phyloP scores from a whole-genome alignment of 1,140 invertebrate genomes.

The Wasmannia auropunctata region DNA sequence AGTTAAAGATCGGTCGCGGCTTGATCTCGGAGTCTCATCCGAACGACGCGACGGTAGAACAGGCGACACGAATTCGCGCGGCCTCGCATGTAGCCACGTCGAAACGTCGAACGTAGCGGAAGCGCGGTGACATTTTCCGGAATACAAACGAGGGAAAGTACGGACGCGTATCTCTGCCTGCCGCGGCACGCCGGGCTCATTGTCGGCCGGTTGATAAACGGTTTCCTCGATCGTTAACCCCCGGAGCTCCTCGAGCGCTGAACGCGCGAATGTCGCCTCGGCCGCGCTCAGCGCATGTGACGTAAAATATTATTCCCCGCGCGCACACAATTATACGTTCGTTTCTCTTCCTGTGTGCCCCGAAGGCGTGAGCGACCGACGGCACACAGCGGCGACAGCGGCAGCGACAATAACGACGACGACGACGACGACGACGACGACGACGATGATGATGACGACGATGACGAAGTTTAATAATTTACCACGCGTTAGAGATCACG shows the following conservation, averaged over 20 bases:
- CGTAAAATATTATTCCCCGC: conserved; percentile 47
- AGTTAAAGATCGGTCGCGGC: background rate
- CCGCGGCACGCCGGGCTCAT: conserved; percentile 1
- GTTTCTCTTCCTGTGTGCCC: conserved; percentile 41
- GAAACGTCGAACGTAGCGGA: conserved; percentile 21
- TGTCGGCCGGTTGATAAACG: conserved; percentile 44
- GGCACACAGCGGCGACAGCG: background rate
- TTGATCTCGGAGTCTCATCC: background rate
- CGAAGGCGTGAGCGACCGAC: conserved; percentile 32
- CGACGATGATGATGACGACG: no score
- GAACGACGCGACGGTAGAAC: no score
- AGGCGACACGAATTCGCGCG: background rate
- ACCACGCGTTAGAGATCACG: conserved; percentile 14
- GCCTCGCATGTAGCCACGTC: background rate
- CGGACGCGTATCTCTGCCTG: background rate
- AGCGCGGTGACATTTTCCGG: conserved; percentile 49
- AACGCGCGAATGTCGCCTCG: background rate
- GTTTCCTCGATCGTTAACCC: conserved; percentile 55
- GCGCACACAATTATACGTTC: conserved; percentile 36
- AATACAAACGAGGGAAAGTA: conserved; percentile 53
- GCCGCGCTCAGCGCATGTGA: background rate
- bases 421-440: no score
- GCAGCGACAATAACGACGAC: no score
- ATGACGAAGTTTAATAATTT: conserved; percentile 51
- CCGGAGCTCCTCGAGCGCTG: conserved; percentile 3